Evolutionary conservation across 2,888 invertebrate genomes (phyloP).

Genomic region (Muscina levida): DNA sequence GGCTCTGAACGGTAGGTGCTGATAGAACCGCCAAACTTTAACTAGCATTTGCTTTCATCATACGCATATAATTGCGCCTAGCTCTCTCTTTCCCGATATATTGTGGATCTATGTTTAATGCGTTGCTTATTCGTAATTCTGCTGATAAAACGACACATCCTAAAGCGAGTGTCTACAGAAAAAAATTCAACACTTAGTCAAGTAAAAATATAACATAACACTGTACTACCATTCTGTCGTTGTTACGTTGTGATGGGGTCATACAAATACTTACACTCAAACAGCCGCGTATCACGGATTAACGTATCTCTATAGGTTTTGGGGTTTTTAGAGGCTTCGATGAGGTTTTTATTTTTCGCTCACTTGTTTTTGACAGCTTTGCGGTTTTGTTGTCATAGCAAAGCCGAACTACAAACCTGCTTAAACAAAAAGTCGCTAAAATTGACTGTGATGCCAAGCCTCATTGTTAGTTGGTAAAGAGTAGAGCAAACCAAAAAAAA

Average conservation of each 20-base stretch:
- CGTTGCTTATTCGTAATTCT: no score
- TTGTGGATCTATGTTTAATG: no score
- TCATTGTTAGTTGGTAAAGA: constrained; percentile 43
- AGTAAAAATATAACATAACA: no score
- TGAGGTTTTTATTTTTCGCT: constrained; percentile 55
- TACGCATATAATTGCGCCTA: no score
- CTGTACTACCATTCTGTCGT: constrained; percentile 23
- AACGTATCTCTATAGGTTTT: constrained; percentile 29
- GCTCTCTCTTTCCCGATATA: no score
- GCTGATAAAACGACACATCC: no score
- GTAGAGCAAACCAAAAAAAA: no score
- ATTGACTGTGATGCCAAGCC: constrained; percentile 21
- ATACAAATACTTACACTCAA: constrained; percentile 6
- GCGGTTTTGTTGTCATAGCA: constrained; percentile 43
- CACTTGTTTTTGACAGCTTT: constrained; percentile 59
- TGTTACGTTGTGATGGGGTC: constrained; percentile 48
- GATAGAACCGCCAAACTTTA: no score
- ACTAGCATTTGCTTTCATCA: no score
- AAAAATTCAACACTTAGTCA: constrained; percentile 11
- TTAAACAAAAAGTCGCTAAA: constrained; percentile 20
- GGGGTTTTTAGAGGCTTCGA: constrained; percentile 56
- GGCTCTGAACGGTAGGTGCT: no score
- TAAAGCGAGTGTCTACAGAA: no score
- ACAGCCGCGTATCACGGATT: constrained; percentile 6
- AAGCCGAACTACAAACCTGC: not conserved